These are phyloP conservation scores for Marmota flaviventris DNA, from an alignment of 2,113 vertebrate genomes.

Conservation along the genomic window DNA sequence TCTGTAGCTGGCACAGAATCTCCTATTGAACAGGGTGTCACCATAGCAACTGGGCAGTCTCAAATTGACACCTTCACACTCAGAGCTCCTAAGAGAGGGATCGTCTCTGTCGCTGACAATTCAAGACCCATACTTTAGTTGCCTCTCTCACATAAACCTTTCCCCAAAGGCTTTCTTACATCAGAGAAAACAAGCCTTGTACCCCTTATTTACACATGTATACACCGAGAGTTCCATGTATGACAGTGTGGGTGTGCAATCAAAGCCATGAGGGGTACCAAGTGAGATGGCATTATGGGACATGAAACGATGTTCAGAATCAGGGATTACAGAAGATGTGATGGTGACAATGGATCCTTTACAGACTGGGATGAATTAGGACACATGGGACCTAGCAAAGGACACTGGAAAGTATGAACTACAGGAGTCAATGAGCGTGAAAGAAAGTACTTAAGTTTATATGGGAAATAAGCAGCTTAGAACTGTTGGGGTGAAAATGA, in stretches of 20 bases:
- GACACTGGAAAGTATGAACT: neutral
- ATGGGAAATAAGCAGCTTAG: neutral
- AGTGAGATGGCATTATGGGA: neutral
- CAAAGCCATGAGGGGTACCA: neutral
- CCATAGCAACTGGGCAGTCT: too few relatives aligned
- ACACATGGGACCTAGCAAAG: neutral
- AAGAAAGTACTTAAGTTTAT: neutral
- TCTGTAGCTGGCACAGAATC: too few relatives aligned
- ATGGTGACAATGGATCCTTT: neutral
- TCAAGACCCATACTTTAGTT: too few relatives aligned
- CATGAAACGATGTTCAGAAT: neutral
- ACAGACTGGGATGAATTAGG: neutral
- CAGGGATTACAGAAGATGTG: neutral
- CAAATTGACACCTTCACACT: too few relatives aligned
- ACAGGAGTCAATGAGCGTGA: neutral
- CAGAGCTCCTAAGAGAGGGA: too few relatives aligned
- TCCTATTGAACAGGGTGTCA: too few relatives aligned
- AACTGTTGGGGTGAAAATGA: neutral
- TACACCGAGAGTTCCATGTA: neutral
- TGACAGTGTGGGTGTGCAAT: neutral
- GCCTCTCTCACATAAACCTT: too few relatives aligned
- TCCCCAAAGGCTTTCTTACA: neutral
- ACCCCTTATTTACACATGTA: neutral
- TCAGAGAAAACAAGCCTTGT: neutral
- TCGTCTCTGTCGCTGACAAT: too few relatives aligned